Base-by-base conservation (phyloP, 1,140 invertebrate species). In the Hyles vespertilio region DNA sequence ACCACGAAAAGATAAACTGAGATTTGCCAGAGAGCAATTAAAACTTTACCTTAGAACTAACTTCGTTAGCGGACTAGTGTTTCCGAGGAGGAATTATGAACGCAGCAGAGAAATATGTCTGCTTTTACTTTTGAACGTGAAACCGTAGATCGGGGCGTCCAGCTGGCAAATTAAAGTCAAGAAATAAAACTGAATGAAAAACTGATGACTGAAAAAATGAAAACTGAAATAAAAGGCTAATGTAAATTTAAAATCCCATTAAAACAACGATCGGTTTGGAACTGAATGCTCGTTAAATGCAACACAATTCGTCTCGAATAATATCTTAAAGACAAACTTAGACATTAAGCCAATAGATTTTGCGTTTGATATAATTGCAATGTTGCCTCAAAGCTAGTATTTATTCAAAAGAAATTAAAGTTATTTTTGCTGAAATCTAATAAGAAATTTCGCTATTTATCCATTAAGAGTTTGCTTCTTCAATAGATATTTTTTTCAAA, bases 11-110 rank as follows among this genome's bases (percentile, higher is more conserved):
- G 82, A 85, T 82, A 85, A 81, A 84, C 76, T 70, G 73, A 79
- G 77, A 76, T 81, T 77, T 82, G 77, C 78, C 67, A 69, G 71
- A 68, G 69, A 77, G 79, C 83, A 86, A 86, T 86, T 86, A 86
- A 86, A 86, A 86, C 78, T 86, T 86, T 84, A 82, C 76, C 79
- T 85, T 78, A 72, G 63, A 79, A 84, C 80, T 81, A 81, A 84
- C 57, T 86, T 85, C 73, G 79, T 85, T 82, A 81, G 77, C 70
- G 46, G 65, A 56, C 70, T 77, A 81, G 74, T 80, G 79, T 83
- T 79, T 65, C 63, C 69, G 59, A 57, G 65, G 58, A 67, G 63
- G 69, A 67, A 75, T 77, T 76, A 78, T 77, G 71, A 75, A 69
- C 70, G 69, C 63, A 66, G 61, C 51, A 47, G 61, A 72, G 71